These are phyloP conservation scores for Trematomus bernacchii DNA, from an alignment of 2,797 vertebrate species.

Conservation along the genomic window DNA sequence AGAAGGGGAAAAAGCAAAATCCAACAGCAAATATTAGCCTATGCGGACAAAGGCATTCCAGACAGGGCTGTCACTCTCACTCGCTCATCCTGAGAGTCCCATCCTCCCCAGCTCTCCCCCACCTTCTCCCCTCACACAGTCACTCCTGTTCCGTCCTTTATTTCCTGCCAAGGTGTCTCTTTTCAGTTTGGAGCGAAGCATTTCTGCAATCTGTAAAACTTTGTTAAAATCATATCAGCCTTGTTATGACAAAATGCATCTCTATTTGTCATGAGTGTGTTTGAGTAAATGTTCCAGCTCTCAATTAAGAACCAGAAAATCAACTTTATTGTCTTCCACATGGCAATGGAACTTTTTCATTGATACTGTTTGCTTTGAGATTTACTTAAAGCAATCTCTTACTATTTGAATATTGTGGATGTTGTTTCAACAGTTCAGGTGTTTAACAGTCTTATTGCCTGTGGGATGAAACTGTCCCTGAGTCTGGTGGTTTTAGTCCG, in stretches of 20 bases:
- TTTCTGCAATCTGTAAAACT: conserved; percentile 30
- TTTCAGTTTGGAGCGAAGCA: conserved; percentile 38
- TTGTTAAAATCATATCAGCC: conserved; percentile 11
- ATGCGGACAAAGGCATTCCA: conserved; percentile 85
- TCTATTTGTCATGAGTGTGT: not conserved
- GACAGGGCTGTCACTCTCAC: conserved; percentile 79
- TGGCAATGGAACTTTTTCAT: not conserved
- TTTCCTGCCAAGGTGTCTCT: conserved; percentile 57
- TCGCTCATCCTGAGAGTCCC: conserved; percentile 73
- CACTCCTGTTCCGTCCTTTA: conserved; percentile 50
- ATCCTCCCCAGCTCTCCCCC: conserved; percentile 40
- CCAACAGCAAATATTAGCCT: conserved; percentile 85
- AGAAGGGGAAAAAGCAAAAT: conserved; percentile 78
- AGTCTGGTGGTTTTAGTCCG: too few species aligned
- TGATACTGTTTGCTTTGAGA: not conserved
- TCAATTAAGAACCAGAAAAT: not conserved
- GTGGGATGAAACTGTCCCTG: too few species aligned
- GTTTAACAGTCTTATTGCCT: too few species aligned
- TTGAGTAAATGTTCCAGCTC: not conserved
- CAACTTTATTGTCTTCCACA: not conserved
- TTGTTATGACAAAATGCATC: conserved; percentile 10
- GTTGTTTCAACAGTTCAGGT: too few species aligned
- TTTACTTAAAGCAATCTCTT: not conserved
- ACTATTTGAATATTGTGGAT: too few species aligned
- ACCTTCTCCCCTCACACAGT: conserved; percentile 28